Evolutionary conservation across 1,140 invertebrate genomes (phyloP), one percentile per base, ranked within the genome.

Genomic region (Tetragonula clypearis): DNA sequence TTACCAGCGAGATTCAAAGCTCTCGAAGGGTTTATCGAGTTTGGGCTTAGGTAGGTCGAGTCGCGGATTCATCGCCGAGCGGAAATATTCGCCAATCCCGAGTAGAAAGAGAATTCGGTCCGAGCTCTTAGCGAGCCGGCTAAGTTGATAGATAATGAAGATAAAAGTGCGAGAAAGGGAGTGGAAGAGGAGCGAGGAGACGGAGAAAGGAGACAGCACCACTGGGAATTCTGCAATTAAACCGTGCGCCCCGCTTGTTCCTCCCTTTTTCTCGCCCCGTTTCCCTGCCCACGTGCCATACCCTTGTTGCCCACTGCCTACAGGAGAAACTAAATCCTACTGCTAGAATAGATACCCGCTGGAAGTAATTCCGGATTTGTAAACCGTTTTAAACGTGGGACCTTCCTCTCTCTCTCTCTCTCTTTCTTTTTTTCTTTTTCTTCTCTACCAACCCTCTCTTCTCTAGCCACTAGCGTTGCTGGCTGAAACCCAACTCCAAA

Each of bases 121-220:
- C 66, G 55, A 55, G 30, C 68, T 74, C 81, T 88, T 87, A 60
- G 82, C 55, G 30, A 74, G 53, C 71, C 79, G 41, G 72, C 75
- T 76, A 82, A 87, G 83, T 86, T 85, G 90, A 89, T 86, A 74
- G 83, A 65, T 89, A 89, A 91, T 89, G 84, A 91, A 91, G 90
- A 91, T 90, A 90, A 87, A 82, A 85, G 68, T 66, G 65, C 55
- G 19, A n/a, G 30, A 30, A 30, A 66, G 21, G 35, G 30, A 66
- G 55, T 35, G 17, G 26, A n/a, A 65, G 68, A 74, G 68, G 72
- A 66, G 30, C 26, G 21, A 12, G 21, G 2, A n/a, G 17, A 49
- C 55, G 3, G 11, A 11, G 30, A 58, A 66, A 62, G 26, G 49
- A 30, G 53, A 74, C 41, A 74, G 21, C 65, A 77, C 73, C 19